A percentile compares a stretch with the other conserved stretches of the same genome.
Evolutionary conservation across 2,888 invertebrate genomes (phyloP).

Genomic region (Papilio demoleus): DNA sequence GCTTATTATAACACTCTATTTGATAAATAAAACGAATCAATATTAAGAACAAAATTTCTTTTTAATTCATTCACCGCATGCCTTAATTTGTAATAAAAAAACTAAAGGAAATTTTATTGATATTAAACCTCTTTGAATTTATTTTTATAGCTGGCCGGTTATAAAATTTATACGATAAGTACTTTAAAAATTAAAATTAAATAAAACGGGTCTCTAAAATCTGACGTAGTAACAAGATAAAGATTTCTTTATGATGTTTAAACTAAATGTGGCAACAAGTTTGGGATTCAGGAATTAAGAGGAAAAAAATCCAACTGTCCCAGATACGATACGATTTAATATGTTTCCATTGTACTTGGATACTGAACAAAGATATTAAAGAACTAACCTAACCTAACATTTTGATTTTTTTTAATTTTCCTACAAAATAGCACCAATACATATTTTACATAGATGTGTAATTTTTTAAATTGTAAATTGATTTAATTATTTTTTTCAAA

Average conservation of each 20-base stretch:
- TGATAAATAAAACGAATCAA: too few relatives aligned
- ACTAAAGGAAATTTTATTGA: neutral
- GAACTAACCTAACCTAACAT: too few relatives aligned
- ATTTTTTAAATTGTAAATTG: too few relatives aligned
- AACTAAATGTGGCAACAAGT: constrained; percentile 30
- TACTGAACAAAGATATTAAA: neutral
- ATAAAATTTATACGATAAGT: constrained; percentile 2
- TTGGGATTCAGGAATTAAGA: constrained; percentile 32
- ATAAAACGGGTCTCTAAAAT: constrained; percentile 13
- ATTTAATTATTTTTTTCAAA: too few relatives aligned
- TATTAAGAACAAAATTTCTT: too few relatives aligned
- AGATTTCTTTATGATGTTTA: constrained; percentile 29
- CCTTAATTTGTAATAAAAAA: neutral
- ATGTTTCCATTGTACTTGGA: constrained; percentile 30
- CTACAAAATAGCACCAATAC: too few relatives aligned
- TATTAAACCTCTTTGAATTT: constrained; percentile 15
- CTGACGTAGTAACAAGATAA: constrained; percentile 35
- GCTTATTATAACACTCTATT: too few relatives aligned
- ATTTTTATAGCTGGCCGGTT: constrained; percentile 10
- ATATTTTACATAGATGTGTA: too few relatives aligned
- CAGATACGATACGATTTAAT: constrained; percentile 32
- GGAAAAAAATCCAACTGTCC: constrained; percentile 29
- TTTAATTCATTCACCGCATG: neutral
- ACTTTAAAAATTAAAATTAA: neutral
- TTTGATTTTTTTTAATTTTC: too few relatives aligned